These are phyloP conservation scores for Dicroscelio sp. DNA, from an alignment of 2,888 invertebrate genomes.

Conservation along the genomic window DNA sequence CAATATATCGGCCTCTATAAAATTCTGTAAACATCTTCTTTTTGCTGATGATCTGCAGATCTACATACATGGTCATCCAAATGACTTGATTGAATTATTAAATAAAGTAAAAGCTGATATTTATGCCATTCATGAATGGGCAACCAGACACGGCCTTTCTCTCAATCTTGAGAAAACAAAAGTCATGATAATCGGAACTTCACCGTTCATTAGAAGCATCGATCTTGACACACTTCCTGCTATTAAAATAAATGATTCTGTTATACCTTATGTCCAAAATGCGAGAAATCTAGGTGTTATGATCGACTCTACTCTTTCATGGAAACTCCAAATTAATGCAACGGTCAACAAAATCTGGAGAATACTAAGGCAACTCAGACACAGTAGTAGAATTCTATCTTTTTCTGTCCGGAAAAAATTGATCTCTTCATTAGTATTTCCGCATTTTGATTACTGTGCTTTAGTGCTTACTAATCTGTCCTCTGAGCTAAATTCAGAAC, in stretches of 20 bases:
- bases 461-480: neutral
- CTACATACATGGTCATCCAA: neutral
- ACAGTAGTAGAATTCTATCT: neutral
- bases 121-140: neutral
- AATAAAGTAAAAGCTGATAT: neutral
- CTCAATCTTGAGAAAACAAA: neutral
- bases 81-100: neutral
- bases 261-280: neutral
- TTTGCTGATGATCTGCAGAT: constrained; percentile 7
- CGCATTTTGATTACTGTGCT: neutral
- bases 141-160: neutral
- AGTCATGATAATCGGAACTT: neutral
- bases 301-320: neutral
- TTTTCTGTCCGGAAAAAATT: neutral
- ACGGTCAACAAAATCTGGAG: neutral
- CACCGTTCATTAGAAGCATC: neutral
- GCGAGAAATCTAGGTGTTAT: neutral
- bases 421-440: neutral
- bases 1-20: neutral
- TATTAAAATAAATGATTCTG: neutral
- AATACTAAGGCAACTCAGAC: neutral
- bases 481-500: neutral
- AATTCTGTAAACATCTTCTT: neutral
- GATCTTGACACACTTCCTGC: neutral
- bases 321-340: neutral